Percentiles rank a stretch among this genome's conserved stretches.
These are phyloP conservation scores for Lampris incognitus DNA, from an alignment of 2,113 vertebrate genomes.

Conservation along the genomic window DNA sequence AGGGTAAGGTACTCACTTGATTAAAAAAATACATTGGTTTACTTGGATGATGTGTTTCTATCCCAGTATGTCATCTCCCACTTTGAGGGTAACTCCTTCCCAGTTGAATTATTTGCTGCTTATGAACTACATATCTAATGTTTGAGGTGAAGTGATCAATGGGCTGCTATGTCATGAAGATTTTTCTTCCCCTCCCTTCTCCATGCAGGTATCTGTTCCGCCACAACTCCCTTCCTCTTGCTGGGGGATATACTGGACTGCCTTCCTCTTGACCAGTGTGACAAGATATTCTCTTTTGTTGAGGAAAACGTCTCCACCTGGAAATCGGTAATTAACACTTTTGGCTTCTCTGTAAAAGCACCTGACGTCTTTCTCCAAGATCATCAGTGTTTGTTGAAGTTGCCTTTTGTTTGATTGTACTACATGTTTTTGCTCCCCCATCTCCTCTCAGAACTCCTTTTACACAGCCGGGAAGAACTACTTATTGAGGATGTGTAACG, in stretches of 20 bases:
- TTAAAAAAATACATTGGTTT: too few species aligned
- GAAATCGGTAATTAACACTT: slow-evolving; percentile 90
- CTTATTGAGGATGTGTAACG: slow-evolving; percentile 98
- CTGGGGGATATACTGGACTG: slow-evolving; percentile 97
- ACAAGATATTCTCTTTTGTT: slow-evolving; percentile 97
- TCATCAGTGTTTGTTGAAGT: not conserved
- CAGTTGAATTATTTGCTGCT: too few species aligned
- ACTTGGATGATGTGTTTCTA: too few species aligned
- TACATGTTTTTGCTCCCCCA: not conserved
- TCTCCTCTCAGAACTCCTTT: slow-evolving; percentile 88
- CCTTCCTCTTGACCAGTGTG: slow-evolving; percentile 95
- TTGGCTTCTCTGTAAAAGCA: not conserved
- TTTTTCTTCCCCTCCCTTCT: not conserved
- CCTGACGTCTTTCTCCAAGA: not conserved
- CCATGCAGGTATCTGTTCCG: slow-evolving; percentile 91
- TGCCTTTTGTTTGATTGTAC: not conserved
- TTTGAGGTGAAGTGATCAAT: too few species aligned
- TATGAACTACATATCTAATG: too few species aligned
- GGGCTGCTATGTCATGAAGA: too few species aligned
- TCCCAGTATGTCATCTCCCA: too few species aligned
- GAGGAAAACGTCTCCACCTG: slow-evolving; percentile 98
- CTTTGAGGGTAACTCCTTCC: too few species aligned
- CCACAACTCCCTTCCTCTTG: slow-evolving; percentile 94
- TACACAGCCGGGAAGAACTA: slow-evolving; percentile 99
- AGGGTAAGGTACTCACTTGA: slow-evolving; percentile 81